Evolutionary conservation across 2,888 invertebrate species (phyloP).

Genomic region (Kuschelorhynchus macadamiae): DNA sequence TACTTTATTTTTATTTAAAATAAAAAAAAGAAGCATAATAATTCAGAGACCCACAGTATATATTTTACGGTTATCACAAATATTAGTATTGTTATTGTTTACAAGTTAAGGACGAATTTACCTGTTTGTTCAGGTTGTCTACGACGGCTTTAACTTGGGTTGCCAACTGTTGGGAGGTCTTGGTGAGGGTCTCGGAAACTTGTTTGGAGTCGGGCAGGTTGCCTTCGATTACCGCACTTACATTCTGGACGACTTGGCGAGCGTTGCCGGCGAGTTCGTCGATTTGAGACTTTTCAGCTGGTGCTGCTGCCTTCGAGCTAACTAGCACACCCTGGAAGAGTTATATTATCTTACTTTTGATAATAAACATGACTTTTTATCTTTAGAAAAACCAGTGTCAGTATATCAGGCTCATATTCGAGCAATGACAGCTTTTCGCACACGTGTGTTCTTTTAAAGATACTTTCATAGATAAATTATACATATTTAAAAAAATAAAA

Average conservation of each 20-base stretch:
- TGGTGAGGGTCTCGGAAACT: conserved; percentile 58
- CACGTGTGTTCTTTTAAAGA: too few species aligned
- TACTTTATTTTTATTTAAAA: too few species aligned
- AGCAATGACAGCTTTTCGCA: too few species aligned
- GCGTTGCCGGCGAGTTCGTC: conserved; percentile 57
- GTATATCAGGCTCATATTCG: too few species aligned
- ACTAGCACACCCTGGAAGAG: conserved; percentile 48
- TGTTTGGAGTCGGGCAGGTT: conserved; percentile 61
- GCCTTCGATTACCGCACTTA: conserved; percentile 56
- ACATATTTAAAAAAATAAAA: too few species aligned
- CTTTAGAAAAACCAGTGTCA: too few species aligned
- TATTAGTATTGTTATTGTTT: too few species aligned
- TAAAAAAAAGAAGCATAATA: too few species aligned
- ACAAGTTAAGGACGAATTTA: too few species aligned
- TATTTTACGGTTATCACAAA: not conserved
- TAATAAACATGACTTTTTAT: too few species aligned
- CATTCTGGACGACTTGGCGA: conserved; percentile 57
- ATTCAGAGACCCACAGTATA: not conserved
- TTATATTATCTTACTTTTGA: too few species aligned
- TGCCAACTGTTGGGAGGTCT: conserved; percentile 61
- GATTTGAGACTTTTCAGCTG: conserved; percentile 53
- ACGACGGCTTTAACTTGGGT: conserved; percentile 58
- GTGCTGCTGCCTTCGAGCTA: conserved; percentile 45
- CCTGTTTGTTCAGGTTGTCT: conserved; percentile 61
- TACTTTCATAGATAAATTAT: too few species aligned